Conservation (phyloP, 1,140 invertebrate species). For the Drosophila miranda region DNA sequence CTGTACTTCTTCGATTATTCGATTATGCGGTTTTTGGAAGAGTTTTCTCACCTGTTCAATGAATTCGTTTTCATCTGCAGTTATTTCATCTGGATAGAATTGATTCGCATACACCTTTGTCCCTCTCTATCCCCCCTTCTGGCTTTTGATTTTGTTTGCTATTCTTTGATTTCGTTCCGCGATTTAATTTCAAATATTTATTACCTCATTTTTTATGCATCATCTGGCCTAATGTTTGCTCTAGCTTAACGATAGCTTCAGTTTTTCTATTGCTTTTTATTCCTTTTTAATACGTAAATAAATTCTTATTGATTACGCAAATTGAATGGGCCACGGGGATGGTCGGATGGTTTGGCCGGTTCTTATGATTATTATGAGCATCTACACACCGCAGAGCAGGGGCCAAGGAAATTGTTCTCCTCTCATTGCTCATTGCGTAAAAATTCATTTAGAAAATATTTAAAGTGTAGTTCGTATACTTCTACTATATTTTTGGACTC, state of each 20-base stretch:
- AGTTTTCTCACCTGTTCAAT: conserved; percentile 47
- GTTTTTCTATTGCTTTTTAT: conserved; percentile 46
- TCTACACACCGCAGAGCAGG: conserved; percentile 22
- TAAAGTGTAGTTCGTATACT: conserved; percentile 7
- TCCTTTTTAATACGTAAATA: conserved; percentile 53
- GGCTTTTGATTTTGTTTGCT: conserved; percentile 20
- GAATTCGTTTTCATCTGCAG: conserved; percentile 11
- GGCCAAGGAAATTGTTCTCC: conserved; percentile 10
- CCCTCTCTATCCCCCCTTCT: background rate
- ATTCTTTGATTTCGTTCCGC: conserved; percentile 44
- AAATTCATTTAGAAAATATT: conserved; percentile 36
- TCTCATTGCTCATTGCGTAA: conserved; percentile 30
- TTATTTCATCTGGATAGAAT: conserved; percentile 22
- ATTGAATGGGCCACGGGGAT: conserved; percentile 32
- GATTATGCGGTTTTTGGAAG: conserved; percentile 9
- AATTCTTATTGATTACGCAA: conserved; percentile 63
- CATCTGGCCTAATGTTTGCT: background rate
- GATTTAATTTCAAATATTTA: conserved; percentile 57
- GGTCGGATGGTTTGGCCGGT: background rate
- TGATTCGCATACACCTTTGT: conserved; percentile 4
- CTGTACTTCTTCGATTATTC: conserved; percentile 22
- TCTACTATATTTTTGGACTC: conserved; percentile 26
- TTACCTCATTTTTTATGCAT: conserved; percentile 42
- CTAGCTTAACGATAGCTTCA: conserved; percentile 16
- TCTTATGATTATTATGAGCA: conserved; percentile 54